Evolutionary conservation across 2,797 vertebrate genomes (phyloP).

Genomic region (Enteromius mattozi): DNA sequence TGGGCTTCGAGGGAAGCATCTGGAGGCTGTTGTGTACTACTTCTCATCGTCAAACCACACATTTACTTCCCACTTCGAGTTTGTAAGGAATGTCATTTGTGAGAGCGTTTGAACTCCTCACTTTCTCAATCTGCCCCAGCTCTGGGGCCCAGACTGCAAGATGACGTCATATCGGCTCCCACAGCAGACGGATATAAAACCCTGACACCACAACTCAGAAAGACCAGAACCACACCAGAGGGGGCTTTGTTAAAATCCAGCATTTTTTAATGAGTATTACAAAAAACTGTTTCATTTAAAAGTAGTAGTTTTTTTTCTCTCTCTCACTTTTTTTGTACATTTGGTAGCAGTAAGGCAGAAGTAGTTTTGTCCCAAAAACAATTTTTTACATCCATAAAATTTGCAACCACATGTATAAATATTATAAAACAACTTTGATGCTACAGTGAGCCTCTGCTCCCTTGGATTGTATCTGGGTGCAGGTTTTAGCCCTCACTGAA

Average conservation of each 20-base stretch:
- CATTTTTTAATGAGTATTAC: slow-evolving; percentile 82
- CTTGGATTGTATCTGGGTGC: slow-evolving; percentile 53
- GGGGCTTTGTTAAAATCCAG: slow-evolving; percentile 76
- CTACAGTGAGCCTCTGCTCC: slow-evolving; percentile 73
- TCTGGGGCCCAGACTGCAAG: slow-evolving; percentile 73
- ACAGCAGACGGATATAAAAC: slow-evolving; percentile 35
- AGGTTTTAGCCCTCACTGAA: slow-evolving; percentile 46
- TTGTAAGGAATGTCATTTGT: background rate
- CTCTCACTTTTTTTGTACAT: slow-evolving; percentile 71
- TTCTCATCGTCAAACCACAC: slow-evolving; percentile 3
- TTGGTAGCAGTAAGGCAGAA: slow-evolving; percentile 82
- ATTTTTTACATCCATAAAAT: slow-evolving; percentile 71
- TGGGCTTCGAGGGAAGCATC: background rate
- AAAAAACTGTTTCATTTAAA: slow-evolving; percentile 77
- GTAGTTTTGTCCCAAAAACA: slow-evolving; percentile 72
- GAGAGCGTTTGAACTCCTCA: slow-evolving; percentile 25
- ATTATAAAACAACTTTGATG: slow-evolving; percentile 74
- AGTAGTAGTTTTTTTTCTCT: slow-evolving; percentile 38
- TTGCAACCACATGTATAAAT: slow-evolving; percentile 77
- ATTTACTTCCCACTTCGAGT: background rate
- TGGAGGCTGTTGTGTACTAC: background rate
- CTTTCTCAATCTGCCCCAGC: slow-evolving; percentile 11
- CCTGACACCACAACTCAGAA: slow-evolving; percentile 31
- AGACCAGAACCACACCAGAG: background rate
- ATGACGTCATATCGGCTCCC: slow-evolving; percentile 78